Conservation (phyloP, 1,140 invertebrate species). For the Drosophila repletoides region DNA sequence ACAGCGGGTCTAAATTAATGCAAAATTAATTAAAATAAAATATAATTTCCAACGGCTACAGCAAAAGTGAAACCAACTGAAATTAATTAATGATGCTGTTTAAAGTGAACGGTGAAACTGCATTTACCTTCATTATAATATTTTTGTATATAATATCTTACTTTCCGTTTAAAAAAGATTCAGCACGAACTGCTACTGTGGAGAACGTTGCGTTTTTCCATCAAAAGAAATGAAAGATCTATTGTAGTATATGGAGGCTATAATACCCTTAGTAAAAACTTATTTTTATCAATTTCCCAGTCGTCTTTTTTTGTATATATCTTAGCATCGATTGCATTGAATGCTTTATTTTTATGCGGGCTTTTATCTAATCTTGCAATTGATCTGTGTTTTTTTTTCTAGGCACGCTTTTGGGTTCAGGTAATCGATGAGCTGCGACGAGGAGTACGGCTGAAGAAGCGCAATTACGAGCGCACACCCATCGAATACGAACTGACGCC, state of each 20-base stretch:
- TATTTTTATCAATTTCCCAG: not conserved
- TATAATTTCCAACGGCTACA: conserved; percentile 21
- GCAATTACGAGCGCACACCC: conserved; percentile 87
- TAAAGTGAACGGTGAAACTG: conserved; percentile 27
- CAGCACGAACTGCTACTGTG: conserved; percentile 88
- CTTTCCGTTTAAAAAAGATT: conserved; percentile 3
- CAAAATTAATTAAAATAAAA: conserved; percentile 77
- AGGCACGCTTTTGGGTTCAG: conserved; percentile 98
- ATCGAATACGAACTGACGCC: conserved; percentile 97
- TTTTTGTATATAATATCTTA: conserved; percentile 9
- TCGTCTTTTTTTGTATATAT: not conserved
- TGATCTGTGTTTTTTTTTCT: conserved; percentile 34
- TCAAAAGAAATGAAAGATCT: too few relatives aligned
- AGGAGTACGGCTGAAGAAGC: conserved; percentile 96
- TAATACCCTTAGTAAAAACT: too few relatives aligned
- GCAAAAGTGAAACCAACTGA: not conserved
- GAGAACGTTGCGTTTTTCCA: conserved; percentile 89
- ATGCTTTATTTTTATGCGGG: too few relatives aligned
- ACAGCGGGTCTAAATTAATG: conserved; percentile 36
- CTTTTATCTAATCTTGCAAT: not conserved
- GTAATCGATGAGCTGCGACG: conserved; percentile 92
- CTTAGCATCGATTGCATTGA: not conserved
- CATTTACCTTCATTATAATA: conserved; percentile 4
- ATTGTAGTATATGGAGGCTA: too few relatives aligned
- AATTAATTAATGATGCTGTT: conserved; percentile 13